Base-by-base conservation (phyloP, 2,888 invertebrate genomes). In the Ryuthela nishihirai region DNA sequence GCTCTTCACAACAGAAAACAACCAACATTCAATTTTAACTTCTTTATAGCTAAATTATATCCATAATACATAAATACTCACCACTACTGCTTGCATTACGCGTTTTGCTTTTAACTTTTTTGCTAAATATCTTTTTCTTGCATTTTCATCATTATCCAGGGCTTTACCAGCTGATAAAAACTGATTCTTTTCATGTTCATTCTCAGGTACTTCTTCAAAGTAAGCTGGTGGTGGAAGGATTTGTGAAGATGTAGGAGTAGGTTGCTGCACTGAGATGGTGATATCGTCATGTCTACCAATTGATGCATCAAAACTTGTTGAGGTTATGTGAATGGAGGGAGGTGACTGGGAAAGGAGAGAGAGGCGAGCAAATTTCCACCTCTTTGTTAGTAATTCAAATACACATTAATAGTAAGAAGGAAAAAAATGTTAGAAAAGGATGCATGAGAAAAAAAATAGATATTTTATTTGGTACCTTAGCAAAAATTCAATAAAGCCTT, bases 41-140 rank as follows among this genome's bases (percentile, higher is more conserved):
- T n/a, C n/a, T n/a, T n/a, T n/a, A n/a, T n/a, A n/a, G n/a, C n/a
- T n/a, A n/a, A n/a, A n/a, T n/a, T n/a, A n/a, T n/a, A n/a, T n/a
- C n/a, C n/a, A n/a, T n/a, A n/a, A n/a, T n/a, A n/a, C n/a, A 42
- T 9, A 40, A 1, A 34, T 5, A 50, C 56, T 58, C 26, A 62
- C 62, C 26, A 52, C 62, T 23, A 62, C 62, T 35, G 62, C 62
- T 42, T 62, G 62, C 54, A 62, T 55, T 10, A 62, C 62, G 6
- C 44, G 20, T 17, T 56, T 53, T 29, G 54, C 48, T 24, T 55
- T 61, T 21, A 55, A 17, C 26, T 55, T 61, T 24, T 52, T 41
- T 17, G 60, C 54, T 5, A 39, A 25, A 32, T 39, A 49, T 21
- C 35, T 54, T 20, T 50, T 54, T 32, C 35, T 49, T 2, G 42